Percentiles rank a stretch among this genome's conserved stretches.
Evolutionary conservation across 2,113 vertebrate genomes (phyloP).

Genomic region (Stercorarius parasiticus): DNA sequence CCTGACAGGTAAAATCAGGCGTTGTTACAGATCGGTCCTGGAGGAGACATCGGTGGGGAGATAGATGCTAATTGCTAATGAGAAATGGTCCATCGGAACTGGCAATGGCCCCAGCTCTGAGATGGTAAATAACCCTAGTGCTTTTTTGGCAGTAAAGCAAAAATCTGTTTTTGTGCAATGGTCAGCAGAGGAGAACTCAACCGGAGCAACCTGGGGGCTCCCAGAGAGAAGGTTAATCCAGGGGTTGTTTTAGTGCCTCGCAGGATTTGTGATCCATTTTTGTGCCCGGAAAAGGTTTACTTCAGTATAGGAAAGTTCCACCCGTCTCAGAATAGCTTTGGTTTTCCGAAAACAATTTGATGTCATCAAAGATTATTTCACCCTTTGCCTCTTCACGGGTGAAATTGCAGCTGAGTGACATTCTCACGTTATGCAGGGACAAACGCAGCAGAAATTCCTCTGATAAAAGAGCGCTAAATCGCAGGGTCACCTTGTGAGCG

Average conservation of each 20-base stretch:
- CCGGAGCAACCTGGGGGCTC: not conserved
- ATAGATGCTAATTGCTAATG: not conserved
- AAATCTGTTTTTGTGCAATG: conserved; percentile 8
- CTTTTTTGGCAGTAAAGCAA: conserved; percentile 1
- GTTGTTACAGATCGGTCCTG: not conserved
- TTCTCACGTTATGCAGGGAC: not conserved
- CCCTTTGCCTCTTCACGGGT: not conserved
- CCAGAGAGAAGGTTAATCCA: not conserved
- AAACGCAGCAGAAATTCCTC: not conserved
- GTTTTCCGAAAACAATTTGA: not conserved
- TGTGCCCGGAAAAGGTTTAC: not conserved
- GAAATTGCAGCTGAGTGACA: conserved; percentile 29
- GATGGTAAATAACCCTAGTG: conserved; percentile 6
- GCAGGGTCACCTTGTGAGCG: not conserved
- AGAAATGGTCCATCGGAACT: conserved; percentile 2
- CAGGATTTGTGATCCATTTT: not conserved
- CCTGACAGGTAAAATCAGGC: not conserved
- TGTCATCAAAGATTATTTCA: not conserved
- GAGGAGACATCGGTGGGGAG: not conserved
- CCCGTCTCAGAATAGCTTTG: not conserved
- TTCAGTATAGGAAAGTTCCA: conserved; percentile 23
- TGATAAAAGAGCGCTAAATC: accelerated
- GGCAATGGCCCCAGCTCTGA: not conserved
- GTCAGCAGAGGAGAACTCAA: conserved; percentile 25
- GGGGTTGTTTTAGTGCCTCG: not conserved